Percentiles rank a stretch among this genome's conserved stretches.
phyloP scores from a whole-genome alignment of 2,797 vertebrate species.

The Enteromius afrohamiltoni region DNA sequence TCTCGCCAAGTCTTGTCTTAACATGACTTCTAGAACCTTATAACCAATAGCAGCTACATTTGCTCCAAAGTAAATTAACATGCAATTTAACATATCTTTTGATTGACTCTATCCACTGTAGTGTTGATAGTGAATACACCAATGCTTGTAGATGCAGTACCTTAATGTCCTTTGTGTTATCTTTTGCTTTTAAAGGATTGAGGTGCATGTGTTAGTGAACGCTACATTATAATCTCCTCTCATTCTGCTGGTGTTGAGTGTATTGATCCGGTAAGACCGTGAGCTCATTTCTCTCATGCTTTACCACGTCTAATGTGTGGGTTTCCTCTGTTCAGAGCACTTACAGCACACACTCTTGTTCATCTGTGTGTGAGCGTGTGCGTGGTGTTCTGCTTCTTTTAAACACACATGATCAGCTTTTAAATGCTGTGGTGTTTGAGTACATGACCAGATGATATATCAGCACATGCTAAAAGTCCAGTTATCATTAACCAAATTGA shows the following conservation, averaged over 20 bases:
- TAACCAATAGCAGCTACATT: neutral
- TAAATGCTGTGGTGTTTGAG: neutral
- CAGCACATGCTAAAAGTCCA: neutral
- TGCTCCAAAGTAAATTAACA: neutral
- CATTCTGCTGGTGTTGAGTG: neutral
- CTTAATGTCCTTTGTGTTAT: neutral
- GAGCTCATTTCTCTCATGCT: constrained; percentile 18
- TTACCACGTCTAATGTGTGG: neutral
- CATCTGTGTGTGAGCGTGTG: neutral
- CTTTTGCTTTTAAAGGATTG: neutral
- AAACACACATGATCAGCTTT: neutral
- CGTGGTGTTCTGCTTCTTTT: neutral
- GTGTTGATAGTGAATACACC: neutral
- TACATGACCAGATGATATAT: neutral
- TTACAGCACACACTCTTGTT: neutral
- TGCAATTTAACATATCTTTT: neutral
- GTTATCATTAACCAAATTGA: neutral
- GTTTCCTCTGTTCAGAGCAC: constrained; percentile 12
- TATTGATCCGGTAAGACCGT: constrained; percentile 8
- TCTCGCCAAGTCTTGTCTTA: neutral
- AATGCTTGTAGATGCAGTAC: neutral
- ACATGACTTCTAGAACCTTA: neutral
- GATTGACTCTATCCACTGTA: neutral
- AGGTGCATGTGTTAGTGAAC: neutral
- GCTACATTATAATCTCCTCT: constrained; percentile 6